phyloP scores from a whole-genome alignment of 2,888 invertebrate genomes.

The Carcina quercana region DNA sequence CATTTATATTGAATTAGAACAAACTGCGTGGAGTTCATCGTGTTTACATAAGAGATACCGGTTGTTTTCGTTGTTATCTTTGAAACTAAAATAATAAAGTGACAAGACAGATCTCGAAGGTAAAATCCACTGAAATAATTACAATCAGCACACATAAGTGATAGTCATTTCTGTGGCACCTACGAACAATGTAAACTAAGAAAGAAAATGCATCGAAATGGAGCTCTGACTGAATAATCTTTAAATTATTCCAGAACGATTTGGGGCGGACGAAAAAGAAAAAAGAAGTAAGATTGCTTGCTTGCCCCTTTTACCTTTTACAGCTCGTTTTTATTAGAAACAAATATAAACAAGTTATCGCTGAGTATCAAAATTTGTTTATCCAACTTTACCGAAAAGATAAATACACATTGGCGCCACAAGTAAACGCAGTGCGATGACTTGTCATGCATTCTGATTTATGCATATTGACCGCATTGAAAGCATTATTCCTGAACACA shows the following conservation, averaged over 20 bases:
- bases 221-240: slow-evolving; percentile 58
- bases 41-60: too few relatives aligned
- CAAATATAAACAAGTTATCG: slow-evolving; percentile 66
- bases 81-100: too few relatives aligned
- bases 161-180: too few relatives aligned
- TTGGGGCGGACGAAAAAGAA: slow-evolving; percentile 98
- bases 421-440: slow-evolving; percentile 51
- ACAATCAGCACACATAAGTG: too few relatives aligned
- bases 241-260: slow-evolving; percentile 85
- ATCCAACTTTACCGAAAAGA: slow-evolving; percentile 29
- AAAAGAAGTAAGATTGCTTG: slow-evolving; percentile 95
- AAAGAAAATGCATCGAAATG: slow-evolving; percentile 14
- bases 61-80: too few relatives aligned
- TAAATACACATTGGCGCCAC: slow-evolving; percentile 43
- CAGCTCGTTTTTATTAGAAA: slow-evolving; percentile 70
- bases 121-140: too few relatives aligned
- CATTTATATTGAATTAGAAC: too few relatives aligned
- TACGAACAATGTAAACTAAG: neutral
- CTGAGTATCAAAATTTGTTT: slow-evolving; percentile 47
- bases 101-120: too few relatives aligned
- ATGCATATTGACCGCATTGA: slow-evolving; percentile 59
- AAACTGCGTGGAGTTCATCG: too few relatives aligned
- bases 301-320: slow-evolving; percentile 73
- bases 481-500: slow-evolving; percentile 59
- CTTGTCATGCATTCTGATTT: slow-evolving; percentile 60